Evolutionary conservation across 1,140 invertebrate species (phyloP).

Genomic region (Vollenhovia emeryi): DNA sequence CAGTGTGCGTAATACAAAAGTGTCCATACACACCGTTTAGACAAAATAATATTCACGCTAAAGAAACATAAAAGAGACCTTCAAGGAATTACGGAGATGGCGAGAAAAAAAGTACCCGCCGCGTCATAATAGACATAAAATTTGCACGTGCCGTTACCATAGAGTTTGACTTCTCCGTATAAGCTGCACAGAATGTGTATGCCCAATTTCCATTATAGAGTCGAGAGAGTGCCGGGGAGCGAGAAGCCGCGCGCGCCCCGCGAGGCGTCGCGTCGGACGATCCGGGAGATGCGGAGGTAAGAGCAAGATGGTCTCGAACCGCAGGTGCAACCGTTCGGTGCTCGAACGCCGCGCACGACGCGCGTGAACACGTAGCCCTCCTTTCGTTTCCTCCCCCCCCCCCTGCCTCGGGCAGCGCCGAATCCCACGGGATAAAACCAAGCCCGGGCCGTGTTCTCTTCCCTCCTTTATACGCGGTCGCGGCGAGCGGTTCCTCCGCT

Average conservation of each 20-base stretch:
- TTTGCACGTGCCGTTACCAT: not conserved
- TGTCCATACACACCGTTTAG: not conserved
- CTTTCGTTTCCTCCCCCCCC: not conserved
- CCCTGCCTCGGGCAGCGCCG: not conserved
- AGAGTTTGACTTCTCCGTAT: not conserved
- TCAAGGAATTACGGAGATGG: not conserved
- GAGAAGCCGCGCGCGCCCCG: slow-evolving; percentile 34
- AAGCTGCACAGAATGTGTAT: not conserved
- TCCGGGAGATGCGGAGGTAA: slow-evolving; percentile 18
- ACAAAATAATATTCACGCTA: not conserved
- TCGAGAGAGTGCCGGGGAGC: slow-evolving; percentile 33
- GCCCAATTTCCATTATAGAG: slow-evolving; percentile 28
- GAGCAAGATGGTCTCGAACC: slow-evolving; percentile 54
- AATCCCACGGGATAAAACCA: slow-evolving; percentile 79
- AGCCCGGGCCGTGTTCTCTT: slow-evolving; percentile 27
- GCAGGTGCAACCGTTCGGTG: slow-evolving; percentile 45
- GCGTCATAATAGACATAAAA: slow-evolving; percentile 7
- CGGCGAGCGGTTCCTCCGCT: slow-evolving; percentile 57
- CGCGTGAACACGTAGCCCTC: slow-evolving; percentile 11
- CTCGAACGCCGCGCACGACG: slow-evolving; percentile 27
- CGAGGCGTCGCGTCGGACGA: slow-evolving; percentile 33
- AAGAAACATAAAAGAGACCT: not conserved
- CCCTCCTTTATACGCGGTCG: slow-evolving; percentile 48
- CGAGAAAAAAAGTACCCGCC: not conserved
- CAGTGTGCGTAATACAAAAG: not conserved